Conservation (phyloP, 1,140 invertebrate species). For the Ceratosolen solmsi region DNA sequence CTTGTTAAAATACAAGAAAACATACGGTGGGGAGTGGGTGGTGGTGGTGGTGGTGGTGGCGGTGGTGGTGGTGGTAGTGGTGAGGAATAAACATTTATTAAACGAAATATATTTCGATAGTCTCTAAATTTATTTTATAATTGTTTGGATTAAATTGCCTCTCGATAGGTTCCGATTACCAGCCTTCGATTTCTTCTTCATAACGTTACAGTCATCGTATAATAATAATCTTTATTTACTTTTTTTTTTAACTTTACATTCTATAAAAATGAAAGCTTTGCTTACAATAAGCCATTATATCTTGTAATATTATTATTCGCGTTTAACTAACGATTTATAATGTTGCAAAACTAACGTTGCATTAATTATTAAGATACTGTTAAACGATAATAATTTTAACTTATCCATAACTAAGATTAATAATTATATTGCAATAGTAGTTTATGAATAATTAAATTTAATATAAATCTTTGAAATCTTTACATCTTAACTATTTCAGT, state of each 20-base stretch:
- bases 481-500: neutral
- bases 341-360: neutral
- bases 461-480: slow-evolving; percentile 27
- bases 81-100: slow-evolving; percentile 10
- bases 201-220: slow-evolving; percentile 5
- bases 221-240: neutral
- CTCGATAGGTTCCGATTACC: neutral
- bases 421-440: neutral
- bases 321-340: neutral
- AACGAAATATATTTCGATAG: slow-evolving; percentile 26
- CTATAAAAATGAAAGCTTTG: slow-evolving; percentile 35
- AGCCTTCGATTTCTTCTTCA: neutral
- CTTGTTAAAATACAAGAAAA: too few species aligned
- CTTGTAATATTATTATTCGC: neutral
- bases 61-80: too few species aligned
- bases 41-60: too few species aligned
- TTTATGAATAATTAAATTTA: slow-evolving; percentile 14
- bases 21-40: too few species aligned
- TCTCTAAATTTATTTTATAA: slow-evolving; percentile 44
- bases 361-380: neutral
- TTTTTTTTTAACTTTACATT: neutral
- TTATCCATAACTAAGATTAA: slow-evolving; percentile 8
- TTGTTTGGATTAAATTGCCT: slow-evolving; percentile 29
- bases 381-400: slow-evolving; percentile 28
- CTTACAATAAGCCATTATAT: neutral